Evolutionary conservation across 30 jellyfish, hydroid and myxozoan genomes (phyloP).

Genomic region (Hydractinia symbiolongicarpus): DNA sequence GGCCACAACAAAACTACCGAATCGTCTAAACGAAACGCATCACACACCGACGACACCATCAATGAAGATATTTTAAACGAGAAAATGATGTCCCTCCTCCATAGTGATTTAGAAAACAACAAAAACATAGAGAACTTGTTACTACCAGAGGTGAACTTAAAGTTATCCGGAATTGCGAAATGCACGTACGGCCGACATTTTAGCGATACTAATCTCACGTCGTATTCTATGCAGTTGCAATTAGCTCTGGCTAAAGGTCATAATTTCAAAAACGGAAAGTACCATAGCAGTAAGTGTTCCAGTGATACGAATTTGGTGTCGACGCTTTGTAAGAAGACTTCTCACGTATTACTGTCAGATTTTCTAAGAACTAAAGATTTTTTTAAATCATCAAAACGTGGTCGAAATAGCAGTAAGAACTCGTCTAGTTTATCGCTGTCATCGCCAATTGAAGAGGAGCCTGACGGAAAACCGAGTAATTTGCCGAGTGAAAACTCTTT

Average conservation of each 20-base stretch:
- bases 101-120: conserved; percentile 42
- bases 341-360: conserved; percentile 25
- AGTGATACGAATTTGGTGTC: conserved; percentile 78
- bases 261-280: conserved; percentile 21
- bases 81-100: conserved; percentile 1
- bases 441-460: conserved; percentile 74
- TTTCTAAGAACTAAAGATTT: conserved; percentile 22
- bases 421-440: conserved; percentile 45
- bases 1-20: conserved; percentile 14
- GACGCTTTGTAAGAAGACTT: conserved; percentile 27
- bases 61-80: conserved; percentile 27
- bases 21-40: conserved; percentile 41
- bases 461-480: background rate
- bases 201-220: conserved; percentile 79
- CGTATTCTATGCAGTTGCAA: conserved; percentile 39
- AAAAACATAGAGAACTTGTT: conserved; percentile 29
- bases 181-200: conserved; percentile 56
- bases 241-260: conserved; percentile 7
- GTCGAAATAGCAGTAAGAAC: conserved; percentile 35
- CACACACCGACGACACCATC: conserved; percentile 35
- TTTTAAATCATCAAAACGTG: conserved; percentile 33
- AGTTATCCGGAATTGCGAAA: conserved; percentile 18
- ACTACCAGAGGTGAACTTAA: conserved; percentile 26
- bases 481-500: too few species aligned
- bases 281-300: conserved; percentile 45